Percentiles rank a stretch among this genome's conserved stretches.
Evolutionary conservation across 2,888 invertebrate genomes (phyloP).

Genomic region (Platycnemis pennipes): DNA sequence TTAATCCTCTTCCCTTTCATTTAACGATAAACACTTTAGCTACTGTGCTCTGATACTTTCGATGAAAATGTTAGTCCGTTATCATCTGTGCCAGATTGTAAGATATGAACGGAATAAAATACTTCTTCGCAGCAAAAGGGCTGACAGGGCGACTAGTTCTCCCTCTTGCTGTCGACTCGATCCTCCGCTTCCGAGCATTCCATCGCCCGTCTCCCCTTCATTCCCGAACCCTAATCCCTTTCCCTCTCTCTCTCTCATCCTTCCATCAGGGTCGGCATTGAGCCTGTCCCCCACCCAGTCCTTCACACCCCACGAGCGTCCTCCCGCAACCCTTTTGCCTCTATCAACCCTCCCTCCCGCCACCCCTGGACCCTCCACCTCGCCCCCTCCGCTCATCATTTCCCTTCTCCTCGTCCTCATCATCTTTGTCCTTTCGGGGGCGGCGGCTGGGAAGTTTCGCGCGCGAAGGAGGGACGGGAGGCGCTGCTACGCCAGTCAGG

Average conservation of each 20-base stretch:
- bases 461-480: background rate
- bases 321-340: background rate
- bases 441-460: conserved; percentile 14
- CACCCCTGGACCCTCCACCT: background rate
- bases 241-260: background rate
- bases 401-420: background rate
- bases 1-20: too few species aligned
- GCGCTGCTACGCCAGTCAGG: conserved; percentile 29
- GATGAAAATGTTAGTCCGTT: too few species aligned
- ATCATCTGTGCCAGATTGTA: too few species aligned
- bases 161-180: background rate
- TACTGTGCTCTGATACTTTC: too few species aligned
- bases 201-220: background rate
- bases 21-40: too few species aligned
- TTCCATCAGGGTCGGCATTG: background rate
- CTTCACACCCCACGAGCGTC: too few species aligned
- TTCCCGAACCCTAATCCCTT: background rate
- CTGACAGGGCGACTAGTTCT: background rate
- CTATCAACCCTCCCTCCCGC: background rate
- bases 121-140: too few species aligned
- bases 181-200: background rate
- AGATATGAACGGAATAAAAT: too few species aligned
- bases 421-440: background rate
- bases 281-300: background rate
- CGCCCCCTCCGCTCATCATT: too few species aligned